phyloP scores from a whole-genome alignment of 2,113 vertebrate species.

The Procavia capensis region DNA sequence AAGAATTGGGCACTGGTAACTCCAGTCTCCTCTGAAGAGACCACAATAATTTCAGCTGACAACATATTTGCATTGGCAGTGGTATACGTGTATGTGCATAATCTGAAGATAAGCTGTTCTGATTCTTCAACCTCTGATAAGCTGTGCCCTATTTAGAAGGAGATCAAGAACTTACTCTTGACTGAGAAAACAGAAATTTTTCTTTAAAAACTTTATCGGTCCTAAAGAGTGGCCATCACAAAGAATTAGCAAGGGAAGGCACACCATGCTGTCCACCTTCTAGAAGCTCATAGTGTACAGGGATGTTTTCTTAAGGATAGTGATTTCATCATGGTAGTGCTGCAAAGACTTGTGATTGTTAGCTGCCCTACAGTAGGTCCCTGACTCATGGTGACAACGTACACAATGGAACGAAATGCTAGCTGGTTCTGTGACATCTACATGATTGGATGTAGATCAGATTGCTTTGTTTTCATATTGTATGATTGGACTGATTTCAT shows the following conservation, averaged over 20 bases:
- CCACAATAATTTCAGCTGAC: constrained; percentile 77
- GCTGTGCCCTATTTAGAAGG: background rate
- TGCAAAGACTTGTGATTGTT: background rate
- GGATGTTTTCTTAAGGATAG: background rate
- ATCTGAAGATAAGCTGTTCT: constrained; percentile 68
- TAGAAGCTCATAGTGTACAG: background rate
- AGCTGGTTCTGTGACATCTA: background rate
- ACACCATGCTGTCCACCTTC: background rate
- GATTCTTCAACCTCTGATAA: constrained; percentile 42
- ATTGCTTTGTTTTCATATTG: too few relatives aligned
- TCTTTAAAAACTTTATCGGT: background rate
- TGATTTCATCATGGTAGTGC: background rate
- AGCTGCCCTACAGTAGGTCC: background rate
- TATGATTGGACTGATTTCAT: too few relatives aligned
- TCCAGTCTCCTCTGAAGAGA: constrained; percentile 10
- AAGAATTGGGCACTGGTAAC: constrained; percentile 39
- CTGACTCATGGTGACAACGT: background rate
- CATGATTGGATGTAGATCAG: background rate
- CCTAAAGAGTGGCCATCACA: background rate
- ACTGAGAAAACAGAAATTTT: constrained; percentile 28
- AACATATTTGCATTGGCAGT: constrained; percentile 64
- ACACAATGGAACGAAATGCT: background rate
- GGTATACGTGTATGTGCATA: constrained; percentile 64
- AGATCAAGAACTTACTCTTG: background rate
- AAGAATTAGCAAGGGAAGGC: background rate